Evolutionary conservation across 2,113 vertebrate genomes (phyloP), one percentile per base, ranked within the genome.

Genomic region (Mesocricetus auratus): DNA sequence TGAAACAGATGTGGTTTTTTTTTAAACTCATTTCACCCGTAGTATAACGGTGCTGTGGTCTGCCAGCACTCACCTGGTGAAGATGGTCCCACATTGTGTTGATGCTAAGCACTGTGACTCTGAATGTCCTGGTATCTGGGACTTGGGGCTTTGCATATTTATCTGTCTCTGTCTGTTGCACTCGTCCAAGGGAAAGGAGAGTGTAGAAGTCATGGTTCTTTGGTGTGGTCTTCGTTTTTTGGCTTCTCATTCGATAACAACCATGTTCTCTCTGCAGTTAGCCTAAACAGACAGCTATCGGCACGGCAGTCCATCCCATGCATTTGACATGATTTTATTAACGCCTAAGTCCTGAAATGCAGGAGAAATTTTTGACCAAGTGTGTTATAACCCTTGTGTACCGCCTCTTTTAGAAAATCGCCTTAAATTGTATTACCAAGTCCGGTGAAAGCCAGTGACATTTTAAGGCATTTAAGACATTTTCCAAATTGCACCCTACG

Each of bases 401-500:
- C 8, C 71, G 13, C 16, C 58, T 53, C 24, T 91, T 74, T 77
- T 86, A 83, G 82, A 77, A 93, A 92, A 66, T 92, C 56, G 12
- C n/a, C 29, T 64, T 45, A 64, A 95, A 90, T 91, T 62, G 64
- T 69, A 86, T 83, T 94, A 31, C 45, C 42, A 8, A 62, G 17
- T 74, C 26, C 42, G 90, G 22, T 22, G 31, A 58, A 93, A 94
- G 7, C 16, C 79, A 81, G 60, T 82, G 47, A 66, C 50, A 68
- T 45, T 82, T 96, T 53, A 47, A 45, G 47, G 1, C 56, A 90
- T 60, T 94, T 92, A 86, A 95, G 91, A 36, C 15, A 42, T 75
- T 95, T 93, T 86, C 12, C 62, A 88, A 90, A 53, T 50, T 83
- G 5, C 4, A 2, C 19, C 89, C 21, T 78, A 66, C 29, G 33